Evolutionary conservation across 2,113 vertebrate genomes (phyloP).

Genomic region (Rynchops niger): DNA sequence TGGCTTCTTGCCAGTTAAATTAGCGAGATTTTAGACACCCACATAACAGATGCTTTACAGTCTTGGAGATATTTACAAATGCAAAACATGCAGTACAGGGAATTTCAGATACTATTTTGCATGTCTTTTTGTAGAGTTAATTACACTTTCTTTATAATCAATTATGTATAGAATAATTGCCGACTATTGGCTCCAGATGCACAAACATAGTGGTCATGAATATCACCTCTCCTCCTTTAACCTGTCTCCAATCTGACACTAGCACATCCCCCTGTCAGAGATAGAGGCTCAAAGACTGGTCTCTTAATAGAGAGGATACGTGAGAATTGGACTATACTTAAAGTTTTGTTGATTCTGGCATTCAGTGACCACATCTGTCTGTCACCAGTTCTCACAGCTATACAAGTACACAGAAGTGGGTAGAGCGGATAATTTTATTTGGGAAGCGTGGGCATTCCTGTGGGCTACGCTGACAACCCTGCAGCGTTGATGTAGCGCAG

Average conservation of each 20-base stretch:
- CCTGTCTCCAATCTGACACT: not conserved
- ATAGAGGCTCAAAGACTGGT: not conserved
- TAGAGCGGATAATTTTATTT: not conserved
- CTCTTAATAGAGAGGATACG: not conserved
- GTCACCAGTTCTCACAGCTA: not conserved
- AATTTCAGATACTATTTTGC: not conserved
- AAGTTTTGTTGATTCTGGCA: not conserved
- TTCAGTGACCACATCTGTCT: not conserved
- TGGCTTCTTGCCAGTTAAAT: not conserved
- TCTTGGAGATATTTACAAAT: not conserved
- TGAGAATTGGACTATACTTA: not conserved
- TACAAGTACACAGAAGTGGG: not conserved
- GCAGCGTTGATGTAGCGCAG: not conserved
- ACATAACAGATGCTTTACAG: not conserved
- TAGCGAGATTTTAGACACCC: not conserved
- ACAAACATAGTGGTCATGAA: not conserved
- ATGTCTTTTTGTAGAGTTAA: not conserved
- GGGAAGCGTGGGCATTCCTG: not conserved
- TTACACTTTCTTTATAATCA: not conserved
- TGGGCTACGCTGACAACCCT: not conserved
- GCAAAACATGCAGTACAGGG: not conserved
- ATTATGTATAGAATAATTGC: not conserved
- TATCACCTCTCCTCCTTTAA: not conserved
- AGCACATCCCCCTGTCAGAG: not conserved
- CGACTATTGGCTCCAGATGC: not conserved